These are phyloP conservation scores for Furnarius figulus DNA, from an alignment of 2,113 vertebrate genomes.

Conservation along the genomic window DNA sequence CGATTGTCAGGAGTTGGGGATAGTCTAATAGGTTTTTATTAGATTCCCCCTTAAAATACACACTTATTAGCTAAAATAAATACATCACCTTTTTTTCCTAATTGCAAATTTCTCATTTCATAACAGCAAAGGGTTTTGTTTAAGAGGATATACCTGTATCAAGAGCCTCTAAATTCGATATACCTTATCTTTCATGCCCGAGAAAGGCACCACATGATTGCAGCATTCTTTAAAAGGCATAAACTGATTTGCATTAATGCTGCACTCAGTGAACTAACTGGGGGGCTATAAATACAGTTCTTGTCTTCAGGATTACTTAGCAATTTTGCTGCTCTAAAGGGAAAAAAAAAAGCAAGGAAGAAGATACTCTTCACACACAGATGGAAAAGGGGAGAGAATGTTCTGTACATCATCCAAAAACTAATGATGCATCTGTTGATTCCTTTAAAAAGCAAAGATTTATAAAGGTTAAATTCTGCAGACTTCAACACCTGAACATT, in stretches of 20 bases:
- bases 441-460: not conserved
- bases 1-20: not conserved
- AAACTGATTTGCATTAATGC: conserved; percentile 35
- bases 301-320: conserved; percentile 24
- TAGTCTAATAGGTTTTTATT: not conserved
- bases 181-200: not conserved
- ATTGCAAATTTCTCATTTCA: not conserved
- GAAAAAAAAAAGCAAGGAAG: not conserved
- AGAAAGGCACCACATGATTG: not conserved
- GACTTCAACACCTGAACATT: not conserved
- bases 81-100: not conserved
- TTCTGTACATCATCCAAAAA: not conserved
- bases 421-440: not conserved
- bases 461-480: not conserved
- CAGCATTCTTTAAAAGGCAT: conserved; percentile 22
- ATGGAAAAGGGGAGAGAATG: not conserved
- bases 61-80: not conserved
- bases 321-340: not conserved
- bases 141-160: not conserved
- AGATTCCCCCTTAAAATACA: not conserved
- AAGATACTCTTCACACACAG: not conserved
- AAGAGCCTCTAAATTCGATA: not conserved
- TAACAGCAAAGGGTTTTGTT: not conserved
- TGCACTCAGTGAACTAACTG: not conserved
- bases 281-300: conserved; percentile 11